Evolutionary conservation across 92 coral and sea anemone genomes (phyloP).

Genomic region (Zoanthus gigantus): DNA sequence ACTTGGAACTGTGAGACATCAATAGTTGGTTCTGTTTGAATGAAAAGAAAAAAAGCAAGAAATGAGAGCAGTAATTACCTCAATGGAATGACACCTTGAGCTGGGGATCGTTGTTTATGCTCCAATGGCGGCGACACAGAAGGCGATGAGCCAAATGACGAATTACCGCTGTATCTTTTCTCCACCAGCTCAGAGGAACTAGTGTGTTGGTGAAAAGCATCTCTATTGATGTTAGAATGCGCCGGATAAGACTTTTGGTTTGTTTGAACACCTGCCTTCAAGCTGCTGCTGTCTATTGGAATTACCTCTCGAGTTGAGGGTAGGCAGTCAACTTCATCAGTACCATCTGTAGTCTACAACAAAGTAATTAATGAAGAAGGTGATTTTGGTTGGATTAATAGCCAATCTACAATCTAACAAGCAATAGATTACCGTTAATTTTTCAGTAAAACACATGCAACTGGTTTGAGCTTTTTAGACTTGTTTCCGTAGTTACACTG

Average conservation of each 20-base stretch:
- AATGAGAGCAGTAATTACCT: background rate
- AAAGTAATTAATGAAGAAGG: background rate
- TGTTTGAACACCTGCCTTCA: background rate
- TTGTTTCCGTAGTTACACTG: no score
- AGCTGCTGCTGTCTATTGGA: background rate
- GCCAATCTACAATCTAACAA: background rate
- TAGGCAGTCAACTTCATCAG: background rate
- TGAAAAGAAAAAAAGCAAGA: no score
- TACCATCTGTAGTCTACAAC: slow-evolving; percentile 1
- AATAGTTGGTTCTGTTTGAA: no score
- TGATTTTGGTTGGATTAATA: background rate
- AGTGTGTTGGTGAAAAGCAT: background rate
- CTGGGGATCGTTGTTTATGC: background rate
- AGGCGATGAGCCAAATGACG: background rate
- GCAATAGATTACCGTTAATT: background rate
- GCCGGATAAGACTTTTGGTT: background rate
- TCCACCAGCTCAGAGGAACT: background rate
- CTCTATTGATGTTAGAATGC: slow-evolving; percentile 1
- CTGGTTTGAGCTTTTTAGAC: background rate
- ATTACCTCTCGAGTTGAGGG: background rate
- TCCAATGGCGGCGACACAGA: background rate
- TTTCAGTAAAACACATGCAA: background rate
- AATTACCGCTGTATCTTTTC: background rate
- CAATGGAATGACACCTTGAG: background rate
- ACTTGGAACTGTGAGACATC: no score